These are phyloP conservation scores for Steinernema feltiae DNA, from an alignment of 1,140 invertebrate species.

Conservation along the genomic window DNA sequence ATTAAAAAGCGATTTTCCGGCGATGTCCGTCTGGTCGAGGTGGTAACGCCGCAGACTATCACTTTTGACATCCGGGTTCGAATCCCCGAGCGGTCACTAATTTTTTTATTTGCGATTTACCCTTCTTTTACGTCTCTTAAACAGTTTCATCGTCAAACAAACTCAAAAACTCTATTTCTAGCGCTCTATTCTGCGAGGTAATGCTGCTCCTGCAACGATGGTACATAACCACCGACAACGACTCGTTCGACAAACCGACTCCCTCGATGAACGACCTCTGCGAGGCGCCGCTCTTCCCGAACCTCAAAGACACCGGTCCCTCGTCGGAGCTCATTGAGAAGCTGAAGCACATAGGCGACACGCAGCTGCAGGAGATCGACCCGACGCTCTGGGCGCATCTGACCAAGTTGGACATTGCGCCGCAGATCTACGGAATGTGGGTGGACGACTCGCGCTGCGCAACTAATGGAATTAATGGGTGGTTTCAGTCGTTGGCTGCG, in stretches of 20 bases:
- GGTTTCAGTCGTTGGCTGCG: constrained; percentile 70
- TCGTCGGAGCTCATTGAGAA: constrained; percentile 67
- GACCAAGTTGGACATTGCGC: constrained; percentile 68
- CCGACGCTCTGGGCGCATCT: constrained; percentile 67
- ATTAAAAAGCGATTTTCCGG: too few species aligned
- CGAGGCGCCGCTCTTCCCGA: constrained; percentile 51
- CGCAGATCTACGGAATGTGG: constrained; percentile 76
- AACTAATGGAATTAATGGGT: constrained; percentile 28
- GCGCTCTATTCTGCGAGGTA: constrained; percentile 68
- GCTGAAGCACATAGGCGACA: constrained; percentile 68
- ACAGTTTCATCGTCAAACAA: constrained; percentile 22
- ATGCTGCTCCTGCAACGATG: constrained; percentile 70
- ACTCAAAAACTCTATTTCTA: constrained; percentile 58
- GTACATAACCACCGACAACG: constrained; percentile 65
- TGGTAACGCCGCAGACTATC: too few species aligned
- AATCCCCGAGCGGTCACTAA: too few species aligned
- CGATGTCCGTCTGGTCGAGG: too few species aligned
- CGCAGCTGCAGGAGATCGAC: constrained; percentile 67
- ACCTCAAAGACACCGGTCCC: constrained; percentile 58
- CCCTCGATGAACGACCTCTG: constrained; percentile 40
- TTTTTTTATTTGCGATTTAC: too few species aligned
- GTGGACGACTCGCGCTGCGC: constrained; percentile 52
- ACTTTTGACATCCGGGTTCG: too few species aligned
- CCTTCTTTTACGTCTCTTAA: too few species aligned
- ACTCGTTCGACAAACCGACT: neutral